Conservation (phyloP, 1,140 invertebrate genomes). For the Cydia splendana region DNA sequence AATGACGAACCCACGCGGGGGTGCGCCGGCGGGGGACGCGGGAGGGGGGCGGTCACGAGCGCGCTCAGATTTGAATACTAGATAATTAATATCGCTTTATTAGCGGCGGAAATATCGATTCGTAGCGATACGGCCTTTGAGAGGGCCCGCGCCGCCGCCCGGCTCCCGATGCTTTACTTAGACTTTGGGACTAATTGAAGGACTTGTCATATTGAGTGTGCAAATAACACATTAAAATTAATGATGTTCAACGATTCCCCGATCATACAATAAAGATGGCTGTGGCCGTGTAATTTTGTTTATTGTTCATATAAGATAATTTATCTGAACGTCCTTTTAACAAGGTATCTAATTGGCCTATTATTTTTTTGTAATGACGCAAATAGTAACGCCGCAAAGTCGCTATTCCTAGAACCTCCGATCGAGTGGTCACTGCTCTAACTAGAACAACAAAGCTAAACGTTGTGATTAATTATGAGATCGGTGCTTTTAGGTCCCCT, state of each 20-base stretch:
- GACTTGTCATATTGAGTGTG: background rate
- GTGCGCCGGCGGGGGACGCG: conserved; percentile 38
- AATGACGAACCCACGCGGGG: conserved; percentile 29
- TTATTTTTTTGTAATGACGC: background rate
- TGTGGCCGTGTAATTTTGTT: no score
- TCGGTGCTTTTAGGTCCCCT: conserved; percentile 19
- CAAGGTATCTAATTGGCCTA: background rate
- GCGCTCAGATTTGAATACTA: conserved; percentile 76
- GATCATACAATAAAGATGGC: background rate
- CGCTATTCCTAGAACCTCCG: background rate
- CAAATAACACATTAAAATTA: background rate
- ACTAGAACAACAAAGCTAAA: conserved; percentile 30
- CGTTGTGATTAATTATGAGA: conserved; percentile 28
- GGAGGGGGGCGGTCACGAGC: conserved; percentile 59
- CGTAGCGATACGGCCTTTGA: conserved; percentile 72
- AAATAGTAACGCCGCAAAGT: background rate
- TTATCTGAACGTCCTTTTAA: background rate
- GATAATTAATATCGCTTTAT: conserved; percentile 79
- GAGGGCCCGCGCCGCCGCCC: conserved; percentile 44
- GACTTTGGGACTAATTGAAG: background rate
- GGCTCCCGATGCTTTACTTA: conserved; percentile 33
- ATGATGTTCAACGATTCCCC: background rate
- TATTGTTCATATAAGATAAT: no score
- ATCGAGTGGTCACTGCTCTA: background rate
- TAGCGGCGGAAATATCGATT: conserved; percentile 73